Base-by-base conservation (phyloP, 2,888 invertebrate species). In the Osedax frankpressi region DNA sequence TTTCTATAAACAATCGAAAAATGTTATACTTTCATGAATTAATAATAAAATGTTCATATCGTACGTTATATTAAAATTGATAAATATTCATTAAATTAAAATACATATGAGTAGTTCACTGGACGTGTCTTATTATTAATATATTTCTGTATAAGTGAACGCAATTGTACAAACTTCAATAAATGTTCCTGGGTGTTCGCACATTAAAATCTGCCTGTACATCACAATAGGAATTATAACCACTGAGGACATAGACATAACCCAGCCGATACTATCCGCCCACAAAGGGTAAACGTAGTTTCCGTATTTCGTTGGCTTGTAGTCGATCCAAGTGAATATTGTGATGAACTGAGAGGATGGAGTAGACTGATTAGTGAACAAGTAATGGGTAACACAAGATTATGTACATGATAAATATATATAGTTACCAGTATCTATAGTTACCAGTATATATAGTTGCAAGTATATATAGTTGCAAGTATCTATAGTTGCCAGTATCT, bases 291-390 rank as follows among this genome's bases (percentile, higher is more conserved):
- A 81, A 2, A 76, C 71, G 73, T 82, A 81, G 71, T 81, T 80
- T 14, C 78, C 80, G 44, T 80, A 80, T 74, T 78, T 78, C 1
- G 79, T 78, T 3, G 80, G 79, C n/a, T 75, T 77, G 76, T 82
- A 82, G 74, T 81, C 80, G 3, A 81, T 76, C 82, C 81, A 82
- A 1, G 82, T 81, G 77, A 81, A 82, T 6, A 82, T 73, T 79
- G 82, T 78, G 73, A 82, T 80, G 79, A 90, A 90, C 89, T 90
- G 80, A 11, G 81, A 81, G 69, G n/a, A n/a, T n/a, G n/a, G n/a
- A n/a, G n/a, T n/a, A n/a, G n/a, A n/a, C n/a, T n/a, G n/a, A n/a
- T n/a, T n/a, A n/a, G n/a, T n/a, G n/a, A n/a, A n/a, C n/a, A n/a
- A n/a, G n/a, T n/a, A n/a, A n/a, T n/a, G n/a, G n/a, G n/a, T n/a